Conservation (phyloP, 1,140 invertebrate genomes). For the Drosophila leontia region DNA sequence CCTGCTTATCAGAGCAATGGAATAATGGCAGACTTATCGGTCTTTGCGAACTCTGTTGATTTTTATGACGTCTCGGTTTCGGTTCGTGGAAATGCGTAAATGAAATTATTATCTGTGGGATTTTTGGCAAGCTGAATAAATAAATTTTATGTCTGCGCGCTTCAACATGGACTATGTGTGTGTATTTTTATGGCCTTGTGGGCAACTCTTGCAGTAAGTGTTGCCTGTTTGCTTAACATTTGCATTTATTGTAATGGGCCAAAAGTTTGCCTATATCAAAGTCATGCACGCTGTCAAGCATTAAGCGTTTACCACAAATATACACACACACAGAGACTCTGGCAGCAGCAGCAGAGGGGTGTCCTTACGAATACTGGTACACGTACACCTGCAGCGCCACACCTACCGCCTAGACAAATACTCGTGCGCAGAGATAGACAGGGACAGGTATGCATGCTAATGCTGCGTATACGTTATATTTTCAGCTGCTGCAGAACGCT, state of each 20-base stretch:
- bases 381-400: constrained; percentile 22
- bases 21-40: constrained; percentile 61
- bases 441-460: constrained; percentile 76
- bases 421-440: constrained; percentile 21
- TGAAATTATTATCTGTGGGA: constrained; percentile 77
- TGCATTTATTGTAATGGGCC: constrained; percentile 77
- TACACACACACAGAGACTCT: constrained; percentile 1
- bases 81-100: constrained; percentile 56
- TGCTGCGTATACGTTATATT: constrained; percentile 78
- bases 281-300: constrained; percentile 73
- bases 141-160: constrained; percentile 41
- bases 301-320: constrained; percentile 58
- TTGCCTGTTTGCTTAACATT: constrained; percentile 53
- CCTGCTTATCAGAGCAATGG: constrained; percentile 36
- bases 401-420: constrained; percentile 16
- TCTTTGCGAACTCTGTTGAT: constrained; percentile 56
- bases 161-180: not conserved
- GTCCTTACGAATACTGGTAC: constrained; percentile 16
- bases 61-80: constrained; percentile 50
- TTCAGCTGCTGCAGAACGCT: constrained; percentile 72
- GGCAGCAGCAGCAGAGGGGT: not conserved
- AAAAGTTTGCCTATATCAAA: constrained; percentile 74
- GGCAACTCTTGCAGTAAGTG: constrained; percentile 29
- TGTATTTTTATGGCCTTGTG: constrained; percentile 54
- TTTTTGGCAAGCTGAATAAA: constrained; percentile 64